Conservation (phyloP, 2,888 invertebrate species). For the Lasioglossum figueresi region DNA sequence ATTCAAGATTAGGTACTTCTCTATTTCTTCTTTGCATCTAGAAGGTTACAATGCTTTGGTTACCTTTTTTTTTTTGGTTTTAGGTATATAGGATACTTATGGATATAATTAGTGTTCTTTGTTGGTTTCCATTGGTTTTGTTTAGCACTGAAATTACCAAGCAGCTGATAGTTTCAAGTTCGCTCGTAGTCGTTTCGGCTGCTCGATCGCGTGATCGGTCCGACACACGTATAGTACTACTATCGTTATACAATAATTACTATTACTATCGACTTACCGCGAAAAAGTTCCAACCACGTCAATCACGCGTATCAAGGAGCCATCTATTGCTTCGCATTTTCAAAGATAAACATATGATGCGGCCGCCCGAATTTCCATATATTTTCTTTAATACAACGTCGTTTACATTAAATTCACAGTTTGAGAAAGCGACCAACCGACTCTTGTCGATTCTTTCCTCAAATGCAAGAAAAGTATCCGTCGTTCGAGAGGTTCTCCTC, state of each 20-base stretch:
- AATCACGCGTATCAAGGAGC: constrained; percentile 62
- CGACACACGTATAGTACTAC: constrained; percentile 48
- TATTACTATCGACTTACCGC: constrained; percentile 58
- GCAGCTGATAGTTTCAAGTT: constrained; percentile 67
- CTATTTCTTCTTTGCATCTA: constrained; percentile 79
- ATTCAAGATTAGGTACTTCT: constrained; percentile 80
- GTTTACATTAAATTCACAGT: constrained; percentile 45
- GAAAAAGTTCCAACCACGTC: constrained; percentile 34
- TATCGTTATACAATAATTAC: constrained; percentile 66
- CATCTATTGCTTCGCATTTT: constrained; percentile 61
- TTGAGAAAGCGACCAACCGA: constrained; percentile 37
- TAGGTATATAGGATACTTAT: constrained; percentile 80
- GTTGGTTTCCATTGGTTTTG: constrained; percentile 36
- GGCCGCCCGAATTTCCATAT: constrained; percentile 29
- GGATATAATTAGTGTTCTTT: constrained; percentile 75
- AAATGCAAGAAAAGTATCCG: background rate
- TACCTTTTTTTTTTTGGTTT: constrained; percentile 70
- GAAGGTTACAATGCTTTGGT: constrained; percentile 80
- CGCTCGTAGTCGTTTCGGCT: constrained; percentile 49
- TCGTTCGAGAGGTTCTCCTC: background rate
- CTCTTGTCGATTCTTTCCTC: background rate
- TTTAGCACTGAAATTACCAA: constrained; percentile 74
- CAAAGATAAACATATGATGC: constrained; percentile 41
- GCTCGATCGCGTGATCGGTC: constrained; percentile 63
- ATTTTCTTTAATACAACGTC: constrained; percentile 37